phyloP scores from a whole-genome alignment of 23 tunicate genomes.

The Diplosoma virens region DNA sequence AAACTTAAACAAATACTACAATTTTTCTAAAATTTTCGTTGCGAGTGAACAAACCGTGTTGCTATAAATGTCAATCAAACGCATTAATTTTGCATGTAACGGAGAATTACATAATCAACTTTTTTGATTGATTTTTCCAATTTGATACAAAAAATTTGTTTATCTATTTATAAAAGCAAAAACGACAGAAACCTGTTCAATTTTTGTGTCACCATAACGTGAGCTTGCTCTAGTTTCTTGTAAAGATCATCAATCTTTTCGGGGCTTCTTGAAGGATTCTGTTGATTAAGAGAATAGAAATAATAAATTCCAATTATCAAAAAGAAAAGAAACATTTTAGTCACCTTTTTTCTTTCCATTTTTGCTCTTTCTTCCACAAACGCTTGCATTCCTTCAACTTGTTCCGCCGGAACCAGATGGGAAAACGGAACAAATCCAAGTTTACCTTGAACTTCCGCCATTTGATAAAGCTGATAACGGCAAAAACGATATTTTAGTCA shows the following conservation, averaged over 20 bases:
- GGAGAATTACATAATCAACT: no score
- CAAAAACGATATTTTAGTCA: no score
- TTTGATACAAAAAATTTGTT: no score
- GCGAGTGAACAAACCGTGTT: no score
- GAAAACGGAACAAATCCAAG: constrained; percentile 79
- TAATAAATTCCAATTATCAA: not conserved
- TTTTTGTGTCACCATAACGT: constrained; percentile 42
- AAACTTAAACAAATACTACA: no score
- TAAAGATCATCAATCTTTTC: constrained; percentile 65
- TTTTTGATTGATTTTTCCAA: no score
- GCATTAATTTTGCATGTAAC: no score
- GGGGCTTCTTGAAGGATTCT: constrained; percentile 44
- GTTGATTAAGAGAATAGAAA: not conserved
- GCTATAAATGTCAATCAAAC: no score
- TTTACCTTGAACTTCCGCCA: constrained; percentile 73
- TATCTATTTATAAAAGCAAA: no score
- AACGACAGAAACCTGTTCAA: constrained; percentile 57
- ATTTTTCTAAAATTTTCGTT: no score
- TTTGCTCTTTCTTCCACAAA: constrained; percentile 50
- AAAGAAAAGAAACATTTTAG: not conserved
- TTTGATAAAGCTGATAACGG: constrained; percentile 59
- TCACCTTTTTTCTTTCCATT: constrained; percentile 19
- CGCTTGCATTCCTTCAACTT: constrained; percentile 81
- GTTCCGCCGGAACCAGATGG: constrained; percentile 67
- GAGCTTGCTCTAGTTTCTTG: constrained; percentile 57